Percentiles rank a stretch among this genome's conserved stretches.
Conservation (phyloP, 2,888 invertebrate species). For the Trileptium ribeirensis region DNA sequence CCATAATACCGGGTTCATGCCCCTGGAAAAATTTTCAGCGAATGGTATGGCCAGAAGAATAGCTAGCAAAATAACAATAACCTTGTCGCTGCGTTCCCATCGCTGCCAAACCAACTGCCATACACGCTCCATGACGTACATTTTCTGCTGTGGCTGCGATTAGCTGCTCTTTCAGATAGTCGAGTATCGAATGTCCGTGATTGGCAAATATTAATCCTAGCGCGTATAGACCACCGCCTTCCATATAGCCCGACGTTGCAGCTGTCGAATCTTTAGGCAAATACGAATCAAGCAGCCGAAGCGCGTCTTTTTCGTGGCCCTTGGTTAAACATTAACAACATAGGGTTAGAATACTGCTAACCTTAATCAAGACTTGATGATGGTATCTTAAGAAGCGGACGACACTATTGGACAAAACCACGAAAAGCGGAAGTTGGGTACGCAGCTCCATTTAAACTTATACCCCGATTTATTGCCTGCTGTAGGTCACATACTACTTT, state of each 20-base stretch:
- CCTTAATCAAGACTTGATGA: too few relatives aligned
- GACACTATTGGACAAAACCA: too few relatives aligned
- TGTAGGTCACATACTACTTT: too few relatives aligned
- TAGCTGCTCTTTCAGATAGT: conserved; percentile 86
- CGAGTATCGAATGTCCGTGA: conserved; percentile 78
- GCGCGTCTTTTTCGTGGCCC: conserved; percentile 92
- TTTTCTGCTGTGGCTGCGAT: conserved; percentile 73
- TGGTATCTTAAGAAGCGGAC: too few relatives aligned
- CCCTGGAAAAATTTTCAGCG: too few relatives aligned
- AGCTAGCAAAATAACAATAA: conserved; percentile 29
- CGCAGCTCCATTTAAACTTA: too few relatives aligned
- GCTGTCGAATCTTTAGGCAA: conserved; percentile 84
- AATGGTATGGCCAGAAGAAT: too few relatives aligned
- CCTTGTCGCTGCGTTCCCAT: conserved; percentile 83
- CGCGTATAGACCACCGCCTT: conserved; percentile 67
- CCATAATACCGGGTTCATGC: too few relatives aligned
- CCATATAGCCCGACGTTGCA: conserved; percentile 59
- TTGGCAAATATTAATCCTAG: conserved; percentile 96
- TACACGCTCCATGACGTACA: conserved; percentile 82
- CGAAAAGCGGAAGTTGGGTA: too few relatives aligned
- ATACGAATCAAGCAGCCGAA: conserved; percentile 95
- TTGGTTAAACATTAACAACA: too few relatives aligned
- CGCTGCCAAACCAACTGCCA: conserved; percentile 91
- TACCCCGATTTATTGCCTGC: too few relatives aligned
- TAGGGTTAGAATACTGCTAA: too few relatives aligned